Percentiles rank a stretch among this genome's conserved stretches.
Conservation (phyloP, 2,888 invertebrate genomes). For the Heliconius cydno region DNA sequence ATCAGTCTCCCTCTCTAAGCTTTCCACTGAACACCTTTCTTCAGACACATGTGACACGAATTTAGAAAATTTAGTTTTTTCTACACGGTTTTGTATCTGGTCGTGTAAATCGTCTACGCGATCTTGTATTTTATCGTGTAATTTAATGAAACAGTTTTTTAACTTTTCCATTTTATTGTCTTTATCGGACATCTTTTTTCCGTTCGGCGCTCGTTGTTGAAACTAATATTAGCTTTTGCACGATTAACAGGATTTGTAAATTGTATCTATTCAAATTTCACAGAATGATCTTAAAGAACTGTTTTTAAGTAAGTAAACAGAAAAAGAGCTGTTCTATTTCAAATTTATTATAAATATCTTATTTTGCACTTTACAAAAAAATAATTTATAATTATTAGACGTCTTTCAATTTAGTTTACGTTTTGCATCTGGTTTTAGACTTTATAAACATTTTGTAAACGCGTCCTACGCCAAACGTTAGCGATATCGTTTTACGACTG, state of each 20-base stretch:
- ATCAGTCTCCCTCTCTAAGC: slow-evolving; percentile 50
- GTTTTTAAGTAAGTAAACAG: slow-evolving; percentile 17
- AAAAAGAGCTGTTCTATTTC: slow-evolving; percentile 30
- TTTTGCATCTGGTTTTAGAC: slow-evolving; percentile 27
- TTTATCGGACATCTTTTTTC: slow-evolving; percentile 59
- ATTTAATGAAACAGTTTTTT: slow-evolving; percentile 65
- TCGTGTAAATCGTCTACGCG: slow-evolving; percentile 76
- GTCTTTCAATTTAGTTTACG: slow-evolving; percentile 28
- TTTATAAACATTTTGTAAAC: slow-evolving; percentile 15
- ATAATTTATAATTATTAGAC: slow-evolving; percentile 25
- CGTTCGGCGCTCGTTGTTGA: not conserved
- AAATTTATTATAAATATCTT: slow-evolving; percentile 28
- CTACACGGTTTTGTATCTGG: slow-evolving; percentile 71
- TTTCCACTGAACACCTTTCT: slow-evolving; percentile 66
- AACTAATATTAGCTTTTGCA: not conserved
- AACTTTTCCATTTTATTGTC: slow-evolving; percentile 71
- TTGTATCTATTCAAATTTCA: slow-evolving; percentile 14
- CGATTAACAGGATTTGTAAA: not conserved
- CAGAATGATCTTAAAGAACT: slow-evolving; percentile 8
- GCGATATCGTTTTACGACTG: slow-evolving; percentile 1
- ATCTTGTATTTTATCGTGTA: slow-evolving; percentile 75
- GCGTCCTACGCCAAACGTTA: not conserved
- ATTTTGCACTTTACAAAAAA: slow-evolving; percentile 5
- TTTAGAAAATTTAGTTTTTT: slow-evolving; percentile 62
- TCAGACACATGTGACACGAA: slow-evolving; percentile 71